These are phyloP conservation scores for Gymnogyps californianus DNA, from an alignment of 2,113 vertebrate species.

Conservation along the genomic window DNA sequence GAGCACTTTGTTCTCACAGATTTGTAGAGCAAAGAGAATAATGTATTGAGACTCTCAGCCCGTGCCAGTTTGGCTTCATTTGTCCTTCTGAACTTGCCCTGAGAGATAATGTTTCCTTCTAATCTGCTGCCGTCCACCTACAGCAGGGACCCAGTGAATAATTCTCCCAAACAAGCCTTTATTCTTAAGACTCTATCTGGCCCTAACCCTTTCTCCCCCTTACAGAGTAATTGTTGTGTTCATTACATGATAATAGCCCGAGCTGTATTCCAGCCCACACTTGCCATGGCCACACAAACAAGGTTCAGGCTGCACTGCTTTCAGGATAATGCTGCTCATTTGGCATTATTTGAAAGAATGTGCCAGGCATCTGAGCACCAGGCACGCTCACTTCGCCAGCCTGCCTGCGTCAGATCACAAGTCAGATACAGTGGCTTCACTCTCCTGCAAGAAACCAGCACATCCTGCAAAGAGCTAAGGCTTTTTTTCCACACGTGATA, in stretches of 20 bases:
- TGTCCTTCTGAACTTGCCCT: conserved; percentile 74
- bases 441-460: neutral
- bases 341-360: conserved; percentile 27
- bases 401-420: neutral
- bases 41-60: conserved; percentile 74
- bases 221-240: conserved; percentile 56
- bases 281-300: conserved; percentile 32
- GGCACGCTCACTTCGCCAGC: neutral
- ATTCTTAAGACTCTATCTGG: conserved; percentile 58
- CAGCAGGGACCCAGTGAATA: conserved; percentile 72
- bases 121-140: conserved; percentile 82
- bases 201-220: conserved; percentile 18
- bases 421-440: neutral
- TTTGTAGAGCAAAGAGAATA: conserved; percentile 72
- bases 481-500: neutral
- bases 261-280: conserved; percentile 59
- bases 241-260: conserved; percentile 18
- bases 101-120: conserved; percentile 87
- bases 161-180: conserved; percentile 78
- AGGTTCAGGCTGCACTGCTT: neutral
- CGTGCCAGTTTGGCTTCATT: conserved; percentile 68
- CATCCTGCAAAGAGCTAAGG: neutral
- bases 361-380: neutral
- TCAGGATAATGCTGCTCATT: conserved; percentile 32
- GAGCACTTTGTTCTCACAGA: conserved; percentile 83